A percentile compares a stretch with the other conserved stretches of the same genome.
phyloP scores from a whole-genome alignment of 2,113 vertebrate species.

The Nerophis ophidion region DNA sequence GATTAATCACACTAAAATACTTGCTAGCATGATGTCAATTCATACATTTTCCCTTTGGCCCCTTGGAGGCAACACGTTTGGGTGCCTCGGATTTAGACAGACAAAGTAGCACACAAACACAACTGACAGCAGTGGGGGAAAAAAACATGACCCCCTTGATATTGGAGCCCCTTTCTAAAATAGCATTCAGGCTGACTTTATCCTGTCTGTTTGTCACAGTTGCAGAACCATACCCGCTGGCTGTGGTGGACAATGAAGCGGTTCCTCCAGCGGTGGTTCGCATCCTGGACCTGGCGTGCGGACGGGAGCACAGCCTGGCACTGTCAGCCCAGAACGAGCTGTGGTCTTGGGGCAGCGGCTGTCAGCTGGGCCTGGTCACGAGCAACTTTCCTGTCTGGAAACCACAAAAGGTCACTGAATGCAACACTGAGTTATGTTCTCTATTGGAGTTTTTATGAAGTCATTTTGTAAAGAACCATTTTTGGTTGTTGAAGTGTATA shows the following conservation, averaged over 20 bases:
- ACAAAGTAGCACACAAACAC: too few species aligned
- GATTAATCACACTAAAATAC: too few species aligned
- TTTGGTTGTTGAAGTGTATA: too few species aligned
- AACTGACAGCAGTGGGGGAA: too few species aligned
- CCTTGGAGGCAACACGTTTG: too few species aligned
- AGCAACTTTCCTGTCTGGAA: slow-evolving; percentile 84
- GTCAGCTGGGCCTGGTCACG: slow-evolving; percentile 89
- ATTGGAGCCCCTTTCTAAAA: background rate
- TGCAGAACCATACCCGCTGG: slow-evolving; percentile 74
- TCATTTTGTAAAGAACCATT: too few species aligned
- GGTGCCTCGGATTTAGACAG: too few species aligned
- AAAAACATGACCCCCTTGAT: too few species aligned
- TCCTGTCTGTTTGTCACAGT: slow-evolving; percentile 48
- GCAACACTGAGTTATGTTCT: background rate
- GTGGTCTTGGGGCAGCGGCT: slow-evolving; percentile 96
- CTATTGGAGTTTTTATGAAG: too few species aligned
- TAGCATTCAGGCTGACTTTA: background rate
- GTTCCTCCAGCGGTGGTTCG: slow-evolving; percentile 73
- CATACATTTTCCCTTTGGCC: too few species aligned
- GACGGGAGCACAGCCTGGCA: slow-evolving; percentile 88
- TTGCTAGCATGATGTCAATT: too few species aligned
- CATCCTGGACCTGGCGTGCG: slow-evolving; percentile 83
- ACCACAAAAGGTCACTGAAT: slow-evolving; percentile 75
- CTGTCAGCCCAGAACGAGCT: slow-evolving; percentile 85
- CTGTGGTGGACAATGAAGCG: slow-evolving; percentile 80